Percentiles rank a stretch among this genome's conserved stretches.
phyloP scores from a whole-genome alignment of 1,140 invertebrate species.

The Conus betulinus region DNA sequence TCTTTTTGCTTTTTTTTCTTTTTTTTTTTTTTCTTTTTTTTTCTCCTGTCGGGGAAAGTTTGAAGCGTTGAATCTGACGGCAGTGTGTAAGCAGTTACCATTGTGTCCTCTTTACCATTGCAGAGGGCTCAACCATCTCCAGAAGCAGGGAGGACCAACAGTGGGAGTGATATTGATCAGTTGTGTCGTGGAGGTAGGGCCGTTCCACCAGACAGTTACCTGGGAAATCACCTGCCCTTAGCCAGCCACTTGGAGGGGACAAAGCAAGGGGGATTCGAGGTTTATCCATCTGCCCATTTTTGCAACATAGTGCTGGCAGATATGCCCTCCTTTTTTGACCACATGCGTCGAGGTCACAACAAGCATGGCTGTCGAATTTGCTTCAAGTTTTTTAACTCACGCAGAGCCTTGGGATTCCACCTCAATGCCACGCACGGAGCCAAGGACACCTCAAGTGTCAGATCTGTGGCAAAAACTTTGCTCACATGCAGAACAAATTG shows the following conservation, averaged over 20 bases:
- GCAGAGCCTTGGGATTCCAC: neutral
- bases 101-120: neutral
- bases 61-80: no score
- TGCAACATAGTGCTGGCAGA: neutral
- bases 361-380: neutral
- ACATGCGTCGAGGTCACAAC: neutral
- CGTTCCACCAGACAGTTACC: no score
- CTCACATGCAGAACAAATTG: slow-evolving; percentile 12
- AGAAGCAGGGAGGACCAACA: neutral
- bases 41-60: no score
- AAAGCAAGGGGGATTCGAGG: neutral
- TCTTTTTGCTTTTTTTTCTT: no score
- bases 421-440: neutral
- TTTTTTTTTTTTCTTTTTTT: no score
- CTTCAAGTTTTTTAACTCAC: neutral
- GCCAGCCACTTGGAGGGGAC: neutral
- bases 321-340: neutral
- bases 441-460: neutral
- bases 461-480: slow-evolving; percentile 1
- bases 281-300: neutral
- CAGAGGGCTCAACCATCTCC: neutral
- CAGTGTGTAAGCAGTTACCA: neutral
- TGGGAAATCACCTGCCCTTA: neutral
- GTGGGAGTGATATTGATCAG: neutral
- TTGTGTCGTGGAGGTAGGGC: neutral